These are phyloP conservation scores for Acanthurus lineatus DNA, from an alignment of 2,797 vertebrate genomes.

Conservation along the genomic window DNA sequence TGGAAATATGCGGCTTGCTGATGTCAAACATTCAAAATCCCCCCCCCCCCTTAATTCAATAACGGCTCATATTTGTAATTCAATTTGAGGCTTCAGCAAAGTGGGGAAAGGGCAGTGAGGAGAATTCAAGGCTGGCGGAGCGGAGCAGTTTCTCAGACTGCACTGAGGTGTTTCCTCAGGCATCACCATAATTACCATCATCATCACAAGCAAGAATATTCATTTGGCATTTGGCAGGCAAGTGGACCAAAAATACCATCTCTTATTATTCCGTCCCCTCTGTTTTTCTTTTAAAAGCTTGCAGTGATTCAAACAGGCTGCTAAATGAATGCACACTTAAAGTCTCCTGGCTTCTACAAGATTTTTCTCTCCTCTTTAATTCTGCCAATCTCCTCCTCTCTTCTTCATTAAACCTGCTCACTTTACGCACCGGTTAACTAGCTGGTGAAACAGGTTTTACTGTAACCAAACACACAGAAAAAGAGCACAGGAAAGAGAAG, in stretches of 20 bases:
- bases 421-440: background rate
- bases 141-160: background rate
- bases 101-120: background rate
- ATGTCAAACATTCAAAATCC: conserved; percentile 46
- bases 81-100: conserved; percentile 49
- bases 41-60: conserved; percentile 42
- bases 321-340: background rate
- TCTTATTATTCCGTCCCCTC: background rate
- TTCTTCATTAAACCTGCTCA: background rate
- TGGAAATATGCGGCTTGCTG: conserved; percentile 13
- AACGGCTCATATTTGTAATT: conserved; percentile 46
- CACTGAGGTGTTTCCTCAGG: background rate
- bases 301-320: conserved; percentile 17
- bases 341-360: background rate
- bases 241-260: conserved; percentile 22
- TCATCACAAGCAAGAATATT: background rate
- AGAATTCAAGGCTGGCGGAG: background rate
- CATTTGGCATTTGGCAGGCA: background rate
- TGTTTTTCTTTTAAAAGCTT: conserved; percentile 15
- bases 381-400: background rate
- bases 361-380: conserved; percentile 13
- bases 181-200: background rate
- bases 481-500: background rate
- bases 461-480: conserved; percentile 2
- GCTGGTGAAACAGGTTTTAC: conserved; percentile 12